A percentile compares a stretch with the other conserved stretches of the same genome.
phyloP scores from a whole-genome alignment of 2,888 invertebrate genomes.

The Macaria liturata region DNA sequence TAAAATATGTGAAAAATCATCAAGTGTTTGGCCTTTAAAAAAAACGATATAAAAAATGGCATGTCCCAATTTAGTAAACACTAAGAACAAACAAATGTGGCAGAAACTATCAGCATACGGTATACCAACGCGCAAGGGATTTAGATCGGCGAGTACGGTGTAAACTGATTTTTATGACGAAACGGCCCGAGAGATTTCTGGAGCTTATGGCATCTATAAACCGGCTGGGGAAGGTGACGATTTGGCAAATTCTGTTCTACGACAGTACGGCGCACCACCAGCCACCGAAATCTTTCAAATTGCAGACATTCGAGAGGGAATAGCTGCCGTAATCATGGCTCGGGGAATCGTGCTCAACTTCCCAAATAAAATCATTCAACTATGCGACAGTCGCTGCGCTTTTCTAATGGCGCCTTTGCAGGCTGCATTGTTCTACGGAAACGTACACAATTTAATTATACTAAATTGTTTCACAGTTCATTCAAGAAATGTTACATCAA shows the following conservation, averaged over 20 bases:
- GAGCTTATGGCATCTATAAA: slow-evolving; percentile 76
- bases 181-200: slow-evolving; percentile 63
- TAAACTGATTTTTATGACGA: slow-evolving; percentile 73
- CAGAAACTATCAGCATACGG: no score
- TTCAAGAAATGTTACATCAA: no score
- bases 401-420: no score
- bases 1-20: no score
- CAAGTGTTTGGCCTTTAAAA: no score
- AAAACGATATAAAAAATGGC: no score
- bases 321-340: slow-evolving; percentile 62
- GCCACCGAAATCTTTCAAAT: slow-evolving; percentile 68
- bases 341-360: slow-evolving; percentile 56
- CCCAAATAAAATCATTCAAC: slow-evolving; percentile 62
- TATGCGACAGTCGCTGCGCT: slow-evolving; percentile 42
- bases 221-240: slow-evolving; percentile 67
- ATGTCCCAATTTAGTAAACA: no score
- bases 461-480: no score
- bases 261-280: slow-evolving; percentile 43
- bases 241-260: slow-evolving; percentile 64
- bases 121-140: no score
- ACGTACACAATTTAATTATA: no score
- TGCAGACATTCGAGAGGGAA: slow-evolving; percentile 68
- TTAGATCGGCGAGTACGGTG: slow-evolving; percentile 36
- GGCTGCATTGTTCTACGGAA: no score
- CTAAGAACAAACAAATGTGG: no score